Evolutionary conservation across 2,797 vertebrate species (phyloP).

Genomic region (Lagodon rhomboides): DNA sequence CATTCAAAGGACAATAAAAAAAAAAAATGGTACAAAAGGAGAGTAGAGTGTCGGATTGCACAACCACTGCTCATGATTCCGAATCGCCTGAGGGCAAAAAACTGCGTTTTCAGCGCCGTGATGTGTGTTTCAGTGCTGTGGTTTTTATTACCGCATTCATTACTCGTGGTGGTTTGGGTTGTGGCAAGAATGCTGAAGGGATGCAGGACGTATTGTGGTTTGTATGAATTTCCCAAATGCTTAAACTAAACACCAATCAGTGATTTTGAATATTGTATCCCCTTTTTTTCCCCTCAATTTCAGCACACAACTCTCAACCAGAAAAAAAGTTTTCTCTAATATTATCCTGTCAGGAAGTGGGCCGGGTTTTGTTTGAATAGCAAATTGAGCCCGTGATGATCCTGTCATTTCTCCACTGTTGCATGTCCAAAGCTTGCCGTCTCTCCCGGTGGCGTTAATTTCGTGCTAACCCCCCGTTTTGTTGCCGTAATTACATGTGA

Average conservation of each 20-base stretch:
- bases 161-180: constrained; percentile 36
- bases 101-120: constrained; percentile 42
- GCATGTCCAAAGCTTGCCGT: constrained; percentile 11
- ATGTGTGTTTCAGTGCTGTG: constrained; percentile 41
- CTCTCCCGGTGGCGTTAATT: constrained; percentile 10
- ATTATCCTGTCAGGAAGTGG: background rate
- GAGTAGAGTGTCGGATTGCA: constrained; percentile 25
- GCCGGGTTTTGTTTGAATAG: constrained; percentile 33
- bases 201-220: background rate
- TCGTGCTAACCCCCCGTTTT: constrained; percentile 15
- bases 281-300: background rate
- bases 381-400: constrained; percentile 36
- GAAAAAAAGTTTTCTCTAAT: background rate
- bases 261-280: background rate
- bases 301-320: background rate
- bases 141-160: constrained; percentile 62
- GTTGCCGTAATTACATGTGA: constrained; percentile 49
- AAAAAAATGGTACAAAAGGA: constrained; percentile 31
- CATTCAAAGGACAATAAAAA: constrained; percentile 46
- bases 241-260: background rate
- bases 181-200: constrained; percentile 37
- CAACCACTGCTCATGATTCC: constrained; percentile 43
- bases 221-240: background rate
- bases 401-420: constrained; percentile 10
- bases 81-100: constrained; percentile 39